Evolutionary conservation across 92 coral and sea anemone genomes (phyloP), one percentile per base, ranked within the genome.

Genomic region (Paragorgia papillata): DNA sequence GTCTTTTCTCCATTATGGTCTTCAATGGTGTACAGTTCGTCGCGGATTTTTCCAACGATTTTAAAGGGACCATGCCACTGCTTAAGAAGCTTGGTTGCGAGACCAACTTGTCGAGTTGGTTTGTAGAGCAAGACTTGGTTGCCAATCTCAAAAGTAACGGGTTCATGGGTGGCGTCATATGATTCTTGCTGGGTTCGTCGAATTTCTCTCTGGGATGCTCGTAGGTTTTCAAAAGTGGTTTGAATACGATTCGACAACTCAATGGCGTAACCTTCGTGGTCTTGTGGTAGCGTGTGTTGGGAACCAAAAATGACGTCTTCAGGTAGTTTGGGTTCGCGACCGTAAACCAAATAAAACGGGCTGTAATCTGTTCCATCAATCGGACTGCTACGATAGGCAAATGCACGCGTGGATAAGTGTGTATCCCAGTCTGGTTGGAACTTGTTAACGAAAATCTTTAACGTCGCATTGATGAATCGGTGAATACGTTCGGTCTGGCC

Each of bases 351-450:
- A 15, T 41, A 44, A 24, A 41, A 67, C 19, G 75, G 75, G 57
- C 75, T 67, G 75, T 67, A 67, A 57, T 67, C 31, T 0, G 41
- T 49, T 35, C 75, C 75, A 4, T 67, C 75, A 27, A 67, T 46
- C 24, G 24, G 37, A 41, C 75, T 67, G 75, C 75, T 67, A 1
- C 57, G 57, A 57, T 40, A 67, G 0, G 75, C 75, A 37, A 67
- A 67, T 3, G 75, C 57, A 67, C 75, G 41, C 20, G 57, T 67
- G 14, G 75, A 57, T n/a, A n/a, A n/a, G n/a, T n/a, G n/a, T n/a
- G n/a, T n/a, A n/a, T n/a, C n/a, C 57, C 57, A 67, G 29, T 39
- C 57, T 22, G 12, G 5, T 7, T 67, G 75, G 31, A 67, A 29
- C 43, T 67, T 67, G 25, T 51, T 67, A 24, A 67, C 75, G 29